These are phyloP conservation scores for Oreochromis niloticus DNA, from an alignment of 2,113 vertebrate species.

Conservation along the genomic window DNA sequence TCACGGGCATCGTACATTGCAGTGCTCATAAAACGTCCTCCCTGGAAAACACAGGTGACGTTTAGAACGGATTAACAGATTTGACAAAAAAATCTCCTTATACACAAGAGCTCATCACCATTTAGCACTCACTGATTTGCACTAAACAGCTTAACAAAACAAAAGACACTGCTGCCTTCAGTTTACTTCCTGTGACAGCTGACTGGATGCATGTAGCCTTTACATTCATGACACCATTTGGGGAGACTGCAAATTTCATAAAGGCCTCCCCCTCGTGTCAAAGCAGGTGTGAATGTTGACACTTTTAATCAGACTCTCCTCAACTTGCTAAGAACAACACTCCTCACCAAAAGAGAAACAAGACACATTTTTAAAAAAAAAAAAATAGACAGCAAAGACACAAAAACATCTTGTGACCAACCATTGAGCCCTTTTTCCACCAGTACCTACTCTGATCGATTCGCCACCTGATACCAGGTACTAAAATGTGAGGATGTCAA, in stretches of 20 bases:
- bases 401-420: background rate
- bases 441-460: background rate
- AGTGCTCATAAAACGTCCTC: constrained; percentile 97
- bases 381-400: too few species aligned
- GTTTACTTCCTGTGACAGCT: background rate
- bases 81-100: background rate
- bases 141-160: background rate
- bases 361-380: background rate
- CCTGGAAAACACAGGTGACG: constrained; percentile 66
- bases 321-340: background rate
- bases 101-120: background rate
- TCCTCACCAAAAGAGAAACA: background rate
- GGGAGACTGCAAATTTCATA: background rate
- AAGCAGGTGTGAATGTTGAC: background rate
- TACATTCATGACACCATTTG: background rate
- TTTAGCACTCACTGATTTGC: background rate
- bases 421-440: background rate
- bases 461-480: background rate
- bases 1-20: constrained; percentile 98
- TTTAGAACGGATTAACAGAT: background rate
- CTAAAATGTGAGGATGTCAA: background rate
- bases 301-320: background rate
- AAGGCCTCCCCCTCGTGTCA: background rate
- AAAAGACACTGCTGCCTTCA: background rate
- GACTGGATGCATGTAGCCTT: background rate